A percentile compares a stretch with the other conserved stretches of the same genome.
Conservation (phyloP, 2,113 vertebrate species). For the Entelurus aequoreus region DNA sequence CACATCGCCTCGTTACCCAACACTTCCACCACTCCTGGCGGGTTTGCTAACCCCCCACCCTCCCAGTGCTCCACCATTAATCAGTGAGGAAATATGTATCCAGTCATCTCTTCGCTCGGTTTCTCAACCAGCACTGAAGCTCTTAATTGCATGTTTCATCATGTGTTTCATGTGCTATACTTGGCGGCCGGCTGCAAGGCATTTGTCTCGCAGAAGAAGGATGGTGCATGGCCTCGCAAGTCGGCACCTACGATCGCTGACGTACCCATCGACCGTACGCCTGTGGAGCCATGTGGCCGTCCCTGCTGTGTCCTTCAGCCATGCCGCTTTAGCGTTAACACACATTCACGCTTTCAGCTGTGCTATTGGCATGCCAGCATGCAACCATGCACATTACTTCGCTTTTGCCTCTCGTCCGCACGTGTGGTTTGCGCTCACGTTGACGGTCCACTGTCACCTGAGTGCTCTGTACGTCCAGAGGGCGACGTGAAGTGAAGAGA, state of each 20-base stretch:
- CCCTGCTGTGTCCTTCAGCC: constrained; percentile 48
- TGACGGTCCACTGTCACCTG: constrained; percentile 17
- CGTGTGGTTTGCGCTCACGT: constrained; percentile 13
- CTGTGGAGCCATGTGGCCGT: constrained; percentile 32
- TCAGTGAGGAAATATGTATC: constrained; percentile 66
- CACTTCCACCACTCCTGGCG: constrained; percentile 46
- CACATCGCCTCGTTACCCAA: constrained; percentile 57
- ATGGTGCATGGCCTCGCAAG: constrained; percentile 31
- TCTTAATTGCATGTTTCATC: constrained; percentile 71
- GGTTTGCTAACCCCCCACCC: constrained; percentile 50
- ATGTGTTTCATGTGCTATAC: constrained; percentile 66
- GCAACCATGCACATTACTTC: constrained; percentile 1
- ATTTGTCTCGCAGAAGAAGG: constrained; percentile 60
- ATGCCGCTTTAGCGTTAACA: neutral
- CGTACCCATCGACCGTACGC: constrained; percentile 34
- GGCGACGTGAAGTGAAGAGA: constrained; percentile 44
- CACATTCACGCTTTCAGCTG: too few relatives aligned
- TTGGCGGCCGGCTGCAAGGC: constrained; percentile 60
- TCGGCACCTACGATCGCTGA: constrained; percentile 33
- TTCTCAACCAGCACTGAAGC: constrained; percentile 44
- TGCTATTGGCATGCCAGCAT: neutral
- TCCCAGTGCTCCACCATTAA: constrained; percentile 60
- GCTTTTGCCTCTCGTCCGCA: constrained; percentile 13
- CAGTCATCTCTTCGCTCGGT: constrained; percentile 32
- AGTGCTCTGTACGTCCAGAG: constrained; percentile 43